A percentile compares a stretch with the other conserved stretches of the same genome.
Conservation (phyloP, 92 coral and sea anemone species). For the Bergia sp. region DNA sequence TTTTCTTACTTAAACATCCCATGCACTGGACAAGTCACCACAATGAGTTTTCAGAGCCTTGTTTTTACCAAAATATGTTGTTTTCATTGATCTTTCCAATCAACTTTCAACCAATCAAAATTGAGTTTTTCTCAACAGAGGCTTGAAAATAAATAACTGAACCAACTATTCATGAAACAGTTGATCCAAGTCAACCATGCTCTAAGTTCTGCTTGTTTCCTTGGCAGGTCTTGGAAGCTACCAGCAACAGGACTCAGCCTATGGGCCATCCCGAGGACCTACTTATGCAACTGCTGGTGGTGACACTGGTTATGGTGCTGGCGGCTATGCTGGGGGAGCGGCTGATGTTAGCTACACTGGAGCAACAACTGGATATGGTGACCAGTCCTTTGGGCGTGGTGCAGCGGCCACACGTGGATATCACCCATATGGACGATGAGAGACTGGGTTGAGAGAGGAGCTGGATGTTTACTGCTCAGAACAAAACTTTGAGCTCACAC, state of each 20-base stretch:
- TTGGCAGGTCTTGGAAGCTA: slow-evolving; percentile 40
- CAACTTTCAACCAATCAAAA: neutral
- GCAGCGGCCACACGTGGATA: slow-evolving; percentile 34
- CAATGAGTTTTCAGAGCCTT: too few relatives aligned
- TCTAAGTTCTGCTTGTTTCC: neutral
- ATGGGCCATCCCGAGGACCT: slow-evolving; percentile 41
- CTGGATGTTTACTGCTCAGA: neutral
- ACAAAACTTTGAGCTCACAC: neutral
- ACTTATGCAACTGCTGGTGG: slow-evolving; percentile 39
- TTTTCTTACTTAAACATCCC: too few relatives aligned
- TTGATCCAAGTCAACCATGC: neutral
- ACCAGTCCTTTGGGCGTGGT: slow-evolving; percentile 47
- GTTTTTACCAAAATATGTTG: too few relatives aligned
- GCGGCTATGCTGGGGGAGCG: slow-evolving; percentile 11
- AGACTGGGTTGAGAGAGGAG: neutral
- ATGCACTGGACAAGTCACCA: too few relatives aligned
- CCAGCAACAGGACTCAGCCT: slow-evolving; percentile 43
- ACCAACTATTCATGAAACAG: neutral
- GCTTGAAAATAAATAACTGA: too few relatives aligned
- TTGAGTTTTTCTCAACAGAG: too few relatives aligned
- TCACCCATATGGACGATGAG: slow-evolving; percentile 45
- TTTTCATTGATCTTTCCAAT: too few relatives aligned
- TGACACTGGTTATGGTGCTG: slow-evolving; percentile 23
- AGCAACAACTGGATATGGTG: slow-evolving; percentile 31
- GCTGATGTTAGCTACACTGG: slow-evolving; percentile 30